Conservation (phyloP, 2,797 vertebrate species). For the Manis crassicaudata region DNA sequence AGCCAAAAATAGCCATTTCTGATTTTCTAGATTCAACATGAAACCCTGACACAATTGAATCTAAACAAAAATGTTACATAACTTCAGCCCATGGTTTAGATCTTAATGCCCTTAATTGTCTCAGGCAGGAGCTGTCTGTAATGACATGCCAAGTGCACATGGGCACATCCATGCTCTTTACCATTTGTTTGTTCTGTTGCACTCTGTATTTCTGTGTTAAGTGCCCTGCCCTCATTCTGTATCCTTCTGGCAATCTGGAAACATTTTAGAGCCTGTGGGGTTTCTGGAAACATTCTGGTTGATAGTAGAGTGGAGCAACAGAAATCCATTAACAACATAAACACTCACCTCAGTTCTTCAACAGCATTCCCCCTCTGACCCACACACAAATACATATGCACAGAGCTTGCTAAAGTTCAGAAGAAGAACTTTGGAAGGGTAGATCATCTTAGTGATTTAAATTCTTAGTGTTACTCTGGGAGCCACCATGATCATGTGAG, state of each 20-base stretch:
- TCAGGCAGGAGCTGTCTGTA: not conserved
- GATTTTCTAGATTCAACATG: not conserved
- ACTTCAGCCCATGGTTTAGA: not conserved
- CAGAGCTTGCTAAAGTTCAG: not conserved
- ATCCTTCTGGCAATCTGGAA: not conserved
- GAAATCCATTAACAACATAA: not conserved
- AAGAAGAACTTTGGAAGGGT: not conserved
- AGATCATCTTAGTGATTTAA: not conserved
- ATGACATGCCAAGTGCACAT: too few species aligned
- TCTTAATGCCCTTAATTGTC: not conserved
- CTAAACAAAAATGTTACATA: not conserved
- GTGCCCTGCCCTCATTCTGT: not conserved
- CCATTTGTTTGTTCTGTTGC: not conserved
- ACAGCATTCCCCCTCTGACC: not conserved
- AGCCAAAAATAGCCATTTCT: slow-evolving; percentile 1
- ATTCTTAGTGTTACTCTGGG: not conserved
- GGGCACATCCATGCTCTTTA: not conserved
- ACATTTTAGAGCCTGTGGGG: not conserved
- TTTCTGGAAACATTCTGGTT: not conserved
- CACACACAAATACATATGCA: not conserved
- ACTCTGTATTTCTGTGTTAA: not conserved
- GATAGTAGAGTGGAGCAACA: not conserved
- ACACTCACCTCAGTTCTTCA: not conserved
- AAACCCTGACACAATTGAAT: not conserved
- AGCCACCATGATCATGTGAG: not conserved